A percentile compares a stretch with the other conserved stretches of the same genome.
Evolutionary conservation across 2,888 invertebrate genomes (phyloP).

Genomic region (Oscheius myriophilus): DNA sequence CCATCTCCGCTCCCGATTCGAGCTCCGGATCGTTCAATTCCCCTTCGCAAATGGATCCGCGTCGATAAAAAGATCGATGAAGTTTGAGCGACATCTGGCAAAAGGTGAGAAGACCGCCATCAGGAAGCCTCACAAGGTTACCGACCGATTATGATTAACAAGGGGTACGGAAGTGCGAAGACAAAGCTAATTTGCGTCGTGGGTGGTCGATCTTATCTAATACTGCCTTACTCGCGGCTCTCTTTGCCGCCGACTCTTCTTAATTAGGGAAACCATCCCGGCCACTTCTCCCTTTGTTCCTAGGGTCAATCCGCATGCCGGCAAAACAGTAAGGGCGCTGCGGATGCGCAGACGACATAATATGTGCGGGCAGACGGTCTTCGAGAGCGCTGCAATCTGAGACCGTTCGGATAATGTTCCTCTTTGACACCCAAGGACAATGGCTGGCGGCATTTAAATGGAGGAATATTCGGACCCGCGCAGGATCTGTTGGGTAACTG

Average conservation of each 20-base stretch:
- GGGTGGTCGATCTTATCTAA: constrained; percentile 34
- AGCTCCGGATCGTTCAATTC: neutral
- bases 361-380: constrained; percentile 9
- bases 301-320: constrained; percentile 27
- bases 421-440: constrained; percentile 13
- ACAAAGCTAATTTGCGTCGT: constrained; percentile 30
- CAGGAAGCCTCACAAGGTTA: neutral
- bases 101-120: neutral
- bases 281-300: constrained; percentile 29
- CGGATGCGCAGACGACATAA: constrained; percentile 13
- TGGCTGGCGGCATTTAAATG: constrained; percentile 20
- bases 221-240: constrained; percentile 7
- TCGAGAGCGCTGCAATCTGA: constrained; percentile 27
- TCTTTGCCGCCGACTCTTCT: constrained; percentile 14
- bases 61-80: neutral
- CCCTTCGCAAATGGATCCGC: neutral
- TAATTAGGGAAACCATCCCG: constrained; percentile 22
- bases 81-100: neutral
- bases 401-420: constrained; percentile 22
- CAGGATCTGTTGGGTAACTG: constrained; percentile 20
- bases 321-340: constrained; percentile 20
- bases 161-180: constrained; percentile 8
- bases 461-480: neutral
- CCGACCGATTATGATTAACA: constrained; percentile 17
- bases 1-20: neutral